Percentiles rank a stretch among this genome's conserved stretches.
These are phyloP conservation scores for Neelides folsomi DNA, from an alignment of 2,888 invertebrate genomes.

Conservation along the genomic window DNA sequence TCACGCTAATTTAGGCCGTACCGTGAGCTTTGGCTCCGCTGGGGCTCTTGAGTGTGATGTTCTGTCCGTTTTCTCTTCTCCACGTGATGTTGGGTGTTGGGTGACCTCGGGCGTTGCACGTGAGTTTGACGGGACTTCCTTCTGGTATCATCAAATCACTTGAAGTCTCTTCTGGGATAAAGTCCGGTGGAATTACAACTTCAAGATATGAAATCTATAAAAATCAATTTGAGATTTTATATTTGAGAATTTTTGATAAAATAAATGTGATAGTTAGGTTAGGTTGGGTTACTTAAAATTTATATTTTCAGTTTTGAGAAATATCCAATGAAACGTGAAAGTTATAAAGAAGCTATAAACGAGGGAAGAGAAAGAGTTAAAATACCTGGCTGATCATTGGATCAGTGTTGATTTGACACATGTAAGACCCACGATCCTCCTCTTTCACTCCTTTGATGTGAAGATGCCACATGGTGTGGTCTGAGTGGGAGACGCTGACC, in stretches of 20 bases:
- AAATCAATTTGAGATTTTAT: too few relatives aligned
- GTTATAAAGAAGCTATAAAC: too few relatives aligned
- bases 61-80: conserved; percentile 68
- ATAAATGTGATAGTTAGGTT: too few relatives aligned
- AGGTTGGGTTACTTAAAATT: too few relatives aligned
- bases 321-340: too few relatives aligned
- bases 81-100: conserved; percentile 67
- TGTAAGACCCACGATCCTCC: conserved; percentile 76
- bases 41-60: conserved; percentile 61
- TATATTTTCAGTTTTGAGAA: too few relatives aligned
- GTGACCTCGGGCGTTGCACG: conserved; percentile 59
- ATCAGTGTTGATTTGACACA: conserved; percentile 90
- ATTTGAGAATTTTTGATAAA: too few relatives aligned
- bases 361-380: conserved; percentile 13
- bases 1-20: conserved; percentile 34
- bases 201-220: conserved; percentile 66
- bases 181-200: conserved; percentile 83
- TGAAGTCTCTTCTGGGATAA: conserved; percentile 72
- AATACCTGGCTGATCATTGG: conserved; percentile 86
- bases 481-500: conserved; percentile 69
- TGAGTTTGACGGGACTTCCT: conserved; percentile 49
- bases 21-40: conserved; percentile 52
- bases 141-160: conserved; percentile 77
- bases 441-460: conserved; percentile 68
- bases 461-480: conserved; percentile 77